Conservation (phyloP, 2,888 invertebrate genomes). For the Nudaria mundana region DNA sequence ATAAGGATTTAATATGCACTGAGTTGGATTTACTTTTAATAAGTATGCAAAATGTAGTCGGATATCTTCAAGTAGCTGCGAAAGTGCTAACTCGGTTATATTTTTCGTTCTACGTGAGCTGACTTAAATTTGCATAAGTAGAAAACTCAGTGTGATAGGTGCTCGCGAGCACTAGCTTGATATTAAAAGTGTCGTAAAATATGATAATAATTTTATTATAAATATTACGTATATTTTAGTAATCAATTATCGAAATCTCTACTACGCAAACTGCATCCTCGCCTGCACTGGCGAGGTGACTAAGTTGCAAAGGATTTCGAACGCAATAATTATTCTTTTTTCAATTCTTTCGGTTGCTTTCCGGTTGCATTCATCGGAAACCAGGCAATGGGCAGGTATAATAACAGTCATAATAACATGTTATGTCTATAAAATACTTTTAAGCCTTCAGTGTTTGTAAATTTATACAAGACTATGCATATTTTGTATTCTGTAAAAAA, state of each 20-base stretch:
- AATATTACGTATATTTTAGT: too few species aligned
- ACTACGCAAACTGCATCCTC: too few species aligned
- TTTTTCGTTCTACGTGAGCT: constrained; percentile 41
- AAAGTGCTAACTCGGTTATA: constrained; percentile 43
- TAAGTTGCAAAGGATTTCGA: not conserved
- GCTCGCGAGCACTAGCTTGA: constrained; percentile 22
- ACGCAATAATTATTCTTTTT: not conserved
- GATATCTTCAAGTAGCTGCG: constrained; percentile 33
- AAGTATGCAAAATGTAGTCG: constrained; percentile 36
- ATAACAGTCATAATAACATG: too few species aligned
- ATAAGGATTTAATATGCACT: constrained; percentile 36
- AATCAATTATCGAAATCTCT: too few species aligned
- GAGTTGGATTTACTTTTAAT: constrained; percentile 41
- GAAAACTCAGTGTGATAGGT: constrained; percentile 44
- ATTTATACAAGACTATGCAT: too few species aligned
- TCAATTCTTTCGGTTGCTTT: not conserved
- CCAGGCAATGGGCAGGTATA: too few species aligned
- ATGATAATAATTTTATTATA: too few species aligned
- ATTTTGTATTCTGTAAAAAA: too few species aligned
- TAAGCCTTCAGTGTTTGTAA: too few species aligned
- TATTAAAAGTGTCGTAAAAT: constrained; percentile 12
- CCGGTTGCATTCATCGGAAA: not conserved
- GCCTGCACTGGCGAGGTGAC: too few species aligned
- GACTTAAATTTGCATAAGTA: constrained; percentile 40
- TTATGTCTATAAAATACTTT: too few species aligned